These are phyloP conservation scores for Spatula clypeata DNA, from an alignment of 2,797 vertebrate genomes.

Conservation along the genomic window DNA sequence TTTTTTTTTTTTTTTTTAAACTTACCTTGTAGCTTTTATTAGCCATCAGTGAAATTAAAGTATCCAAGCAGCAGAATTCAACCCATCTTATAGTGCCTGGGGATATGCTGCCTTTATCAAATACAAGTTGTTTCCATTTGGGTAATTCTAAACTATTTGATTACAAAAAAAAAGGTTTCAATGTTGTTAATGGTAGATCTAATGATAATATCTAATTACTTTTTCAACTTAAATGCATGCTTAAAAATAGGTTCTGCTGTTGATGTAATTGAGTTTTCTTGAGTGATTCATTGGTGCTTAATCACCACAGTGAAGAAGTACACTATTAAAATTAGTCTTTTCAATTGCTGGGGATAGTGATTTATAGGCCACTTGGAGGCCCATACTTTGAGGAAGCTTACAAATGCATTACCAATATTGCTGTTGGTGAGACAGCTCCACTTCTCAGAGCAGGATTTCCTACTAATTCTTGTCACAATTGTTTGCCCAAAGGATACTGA, in stretches of 20 bases:
- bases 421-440: slow-evolving; percentile 21
- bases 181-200: slow-evolving; percentile 56
- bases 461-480: slow-evolving; percentile 54
- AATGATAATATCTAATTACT: slow-evolving; percentile 68
- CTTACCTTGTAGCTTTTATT: slow-evolving; percentile 51
- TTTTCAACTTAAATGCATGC: slow-evolving; percentile 48
- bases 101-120: not conserved
- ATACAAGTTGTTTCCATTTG: slow-evolving; percentile 33
- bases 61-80: slow-evolving; percentile 18
- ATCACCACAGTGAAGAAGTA: slow-evolving; percentile 40
- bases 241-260: slow-evolving; percentile 59
- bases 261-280: slow-evolving; percentile 71
- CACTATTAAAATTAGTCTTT: slow-evolving; percentile 63
- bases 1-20: not conserved
- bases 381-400: slow-evolving; percentile 31
- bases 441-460: slow-evolving; percentile 44
- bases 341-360: slow-evolving; percentile 59
- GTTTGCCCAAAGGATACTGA: slow-evolving; percentile 45
- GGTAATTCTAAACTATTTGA: slow-evolving; percentile 33
- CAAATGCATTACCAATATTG: slow-evolving; percentile 28
- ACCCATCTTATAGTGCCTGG: not conserved
- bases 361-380: slow-evolving; percentile 64
- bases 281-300: slow-evolving; percentile 71
- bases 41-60: not conserved
- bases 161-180: slow-evolving; percentile 28